Conservation (phyloP, 2,797 vertebrate genomes). For the Neosilurus hyrtlii region DNA sequence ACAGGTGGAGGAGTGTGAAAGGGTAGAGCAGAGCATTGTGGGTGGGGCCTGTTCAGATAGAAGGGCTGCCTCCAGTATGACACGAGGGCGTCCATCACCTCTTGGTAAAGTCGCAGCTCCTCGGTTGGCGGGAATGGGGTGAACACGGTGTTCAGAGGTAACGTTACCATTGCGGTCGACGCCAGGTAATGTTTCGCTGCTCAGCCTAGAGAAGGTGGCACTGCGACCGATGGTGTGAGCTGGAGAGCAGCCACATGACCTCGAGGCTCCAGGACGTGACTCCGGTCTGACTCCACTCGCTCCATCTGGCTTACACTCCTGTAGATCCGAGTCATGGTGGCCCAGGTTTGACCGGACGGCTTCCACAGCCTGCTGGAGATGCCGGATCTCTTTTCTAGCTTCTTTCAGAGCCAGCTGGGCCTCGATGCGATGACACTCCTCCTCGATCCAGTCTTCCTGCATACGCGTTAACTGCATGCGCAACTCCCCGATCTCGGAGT, state of each 20-base stretch:
- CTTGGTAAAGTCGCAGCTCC: slow-evolving; percentile 74
- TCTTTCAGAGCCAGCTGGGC: slow-evolving; percentile 94
- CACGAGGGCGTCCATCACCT: slow-evolving; percentile 77
- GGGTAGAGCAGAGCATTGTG: slow-evolving; percentile 58
- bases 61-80: slow-evolving; percentile 78
- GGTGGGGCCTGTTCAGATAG: slow-evolving; percentile 71
- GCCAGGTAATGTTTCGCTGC: slow-evolving; percentile 77
- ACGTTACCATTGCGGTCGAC: slow-evolving; percentile 74
- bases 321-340: slow-evolving; percentile 71
- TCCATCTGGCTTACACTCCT: slow-evolving; percentile 78
- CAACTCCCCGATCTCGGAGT: slow-evolving; percentile 89
- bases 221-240: slow-evolving; percentile 86
- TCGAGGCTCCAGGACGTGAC: slow-evolving; percentile 62
- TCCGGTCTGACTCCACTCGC: slow-evolving; percentile 66
- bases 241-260: slow-evolving; percentile 86
- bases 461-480: slow-evolving; percentile 87
- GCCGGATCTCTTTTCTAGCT: slow-evolving; percentile 91
- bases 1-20: slow-evolving; percentile 77
- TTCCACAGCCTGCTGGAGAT: slow-evolving; percentile 91
- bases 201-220: slow-evolving; percentile 83
- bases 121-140: slow-evolving; percentile 56
- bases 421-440: slow-evolving; percentile 95
- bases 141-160: slow-evolving; percentile 60
- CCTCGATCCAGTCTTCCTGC: slow-evolving; percentile 98
- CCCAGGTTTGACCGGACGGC: slow-evolving; percentile 81